These are phyloP conservation scores for Puffinus mauretanicus DNA, from an alignment of 2,113 vertebrate species.

Conservation along the genomic window DNA sequence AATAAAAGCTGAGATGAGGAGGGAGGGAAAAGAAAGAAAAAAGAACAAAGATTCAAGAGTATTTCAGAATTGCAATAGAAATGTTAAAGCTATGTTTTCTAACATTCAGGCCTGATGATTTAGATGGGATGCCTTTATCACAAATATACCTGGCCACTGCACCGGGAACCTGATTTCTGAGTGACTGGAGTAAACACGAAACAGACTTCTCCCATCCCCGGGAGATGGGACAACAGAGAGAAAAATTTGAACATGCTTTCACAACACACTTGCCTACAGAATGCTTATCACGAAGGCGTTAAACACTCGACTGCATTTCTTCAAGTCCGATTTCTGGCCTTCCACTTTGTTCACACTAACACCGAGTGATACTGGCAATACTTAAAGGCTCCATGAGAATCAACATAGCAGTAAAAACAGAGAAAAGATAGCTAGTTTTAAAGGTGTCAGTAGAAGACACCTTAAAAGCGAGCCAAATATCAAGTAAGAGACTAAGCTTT, in stretches of 20 bases:
- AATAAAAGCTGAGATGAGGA: constrained; percentile 87
- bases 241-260: not conserved
- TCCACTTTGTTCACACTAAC: not conserved
- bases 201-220: not conserved
- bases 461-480: not conserved
- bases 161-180: not conserved
- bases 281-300: not conserved
- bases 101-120: not conserved
- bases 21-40: not conserved
- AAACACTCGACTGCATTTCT: not conserved
- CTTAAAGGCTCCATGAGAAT: not conserved
- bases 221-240: not conserved
- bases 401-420: not conserved
- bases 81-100: not conserved
- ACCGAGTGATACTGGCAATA: not conserved
- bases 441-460: not conserved
- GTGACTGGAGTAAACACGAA: not conserved
- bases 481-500: not conserved
- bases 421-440: not conserved
- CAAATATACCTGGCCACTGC: not conserved
- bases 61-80: not conserved
- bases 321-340: not conserved
- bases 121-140: not conserved
- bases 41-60: not conserved
- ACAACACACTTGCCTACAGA: not conserved